These are phyloP conservation scores for Macropus fuliginosus DNA, from an alignment of 2,797 vertebrate species.

Conservation along the genomic window DNA sequence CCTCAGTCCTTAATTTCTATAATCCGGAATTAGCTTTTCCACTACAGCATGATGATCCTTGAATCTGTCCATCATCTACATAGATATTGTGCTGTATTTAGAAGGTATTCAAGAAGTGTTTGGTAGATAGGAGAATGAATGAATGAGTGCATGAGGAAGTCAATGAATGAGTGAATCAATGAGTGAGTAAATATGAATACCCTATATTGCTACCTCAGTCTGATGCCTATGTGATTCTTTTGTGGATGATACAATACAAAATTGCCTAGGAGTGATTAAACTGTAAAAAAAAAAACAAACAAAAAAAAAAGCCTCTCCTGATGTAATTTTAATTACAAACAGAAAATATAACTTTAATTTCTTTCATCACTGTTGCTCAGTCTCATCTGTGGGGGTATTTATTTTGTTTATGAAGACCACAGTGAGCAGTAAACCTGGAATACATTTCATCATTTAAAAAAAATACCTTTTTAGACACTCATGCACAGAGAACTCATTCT, in stretches of 20 bases:
- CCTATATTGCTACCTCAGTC: not conserved
- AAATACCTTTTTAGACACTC: not conserved
- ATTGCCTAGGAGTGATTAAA: slow-evolving; percentile 35
- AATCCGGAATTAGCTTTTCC: not conserved
- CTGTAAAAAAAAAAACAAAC: slow-evolving; percentile 20
- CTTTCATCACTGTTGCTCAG: not conserved
- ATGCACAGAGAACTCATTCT: not conserved
- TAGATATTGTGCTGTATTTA: not conserved
- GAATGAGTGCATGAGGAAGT: not conserved
- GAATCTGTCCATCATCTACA: not conserved
- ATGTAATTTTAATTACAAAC: slow-evolving; percentile 34
- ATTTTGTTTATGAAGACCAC: slow-evolving; percentile 34
- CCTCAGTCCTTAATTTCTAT: not conserved
- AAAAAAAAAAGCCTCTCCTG: slow-evolving; percentile 7
- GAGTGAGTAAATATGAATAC: not conserved
- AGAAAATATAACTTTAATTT: not conserved
- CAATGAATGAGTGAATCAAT: not conserved
- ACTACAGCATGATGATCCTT: not conserved
- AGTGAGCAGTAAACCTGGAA: not conserved
- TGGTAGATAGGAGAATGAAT: not conserved
- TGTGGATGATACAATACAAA: not conserved
- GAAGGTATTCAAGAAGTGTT: not conserved
- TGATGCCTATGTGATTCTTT: not conserved
- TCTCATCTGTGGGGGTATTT: not conserved
- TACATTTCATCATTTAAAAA: slow-evolving; percentile 51